Evolutionary conservation across 2,888 invertebrate species (phyloP).

Genomic region (Stenichneumon culpator): DNA sequence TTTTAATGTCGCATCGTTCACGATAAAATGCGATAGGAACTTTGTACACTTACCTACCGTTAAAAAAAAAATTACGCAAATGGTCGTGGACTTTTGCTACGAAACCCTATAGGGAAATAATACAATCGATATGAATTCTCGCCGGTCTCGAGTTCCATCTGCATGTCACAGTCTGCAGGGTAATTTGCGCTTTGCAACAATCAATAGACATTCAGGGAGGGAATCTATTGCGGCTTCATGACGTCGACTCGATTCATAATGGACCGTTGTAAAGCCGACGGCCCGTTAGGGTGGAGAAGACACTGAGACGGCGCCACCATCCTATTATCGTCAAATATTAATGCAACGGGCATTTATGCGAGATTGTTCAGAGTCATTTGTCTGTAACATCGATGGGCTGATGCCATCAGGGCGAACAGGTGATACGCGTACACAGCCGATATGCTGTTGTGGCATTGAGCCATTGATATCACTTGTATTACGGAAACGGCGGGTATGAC

Average conservation of each 20-base stretch:
- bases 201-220: slow-evolving; percentile 48
- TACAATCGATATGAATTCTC: slow-evolving; percentile 57
- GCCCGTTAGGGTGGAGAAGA: not conserved
- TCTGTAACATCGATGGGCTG: not conserved
- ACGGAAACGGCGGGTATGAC: no score
- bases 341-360: slow-evolving; percentile 6
- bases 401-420: no score
- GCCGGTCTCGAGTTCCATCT: slow-evolving; percentile 25
- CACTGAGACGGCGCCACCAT: slow-evolving; percentile 11
- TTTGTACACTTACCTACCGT: slow-evolving; percentile 32
- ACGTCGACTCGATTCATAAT: slow-evolving; percentile 38
- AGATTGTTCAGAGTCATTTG: slow-evolving; percentile 7
- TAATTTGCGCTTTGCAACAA: slow-evolving; percentile 21
- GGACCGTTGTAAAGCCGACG: slow-evolving; percentile 21
- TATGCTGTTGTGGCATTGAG: no score
- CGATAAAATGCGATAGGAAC: slow-evolving; percentile 57
- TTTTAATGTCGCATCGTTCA: slow-evolving; percentile 15
- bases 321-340: slow-evolving; percentile 39
- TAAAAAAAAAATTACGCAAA: no score
- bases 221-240: slow-evolving; percentile 36
- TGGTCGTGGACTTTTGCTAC: not conserved
- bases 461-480: not conserved
- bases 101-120: slow-evolving; percentile 45
- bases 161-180: slow-evolving; percentile 8
- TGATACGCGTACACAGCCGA: no score